Percentiles rank a stretch among this genome's conserved stretches.
phyloP scores from a whole-genome alignment of 2,888 invertebrate genomes.

The Tortricodes alternella region DNA sequence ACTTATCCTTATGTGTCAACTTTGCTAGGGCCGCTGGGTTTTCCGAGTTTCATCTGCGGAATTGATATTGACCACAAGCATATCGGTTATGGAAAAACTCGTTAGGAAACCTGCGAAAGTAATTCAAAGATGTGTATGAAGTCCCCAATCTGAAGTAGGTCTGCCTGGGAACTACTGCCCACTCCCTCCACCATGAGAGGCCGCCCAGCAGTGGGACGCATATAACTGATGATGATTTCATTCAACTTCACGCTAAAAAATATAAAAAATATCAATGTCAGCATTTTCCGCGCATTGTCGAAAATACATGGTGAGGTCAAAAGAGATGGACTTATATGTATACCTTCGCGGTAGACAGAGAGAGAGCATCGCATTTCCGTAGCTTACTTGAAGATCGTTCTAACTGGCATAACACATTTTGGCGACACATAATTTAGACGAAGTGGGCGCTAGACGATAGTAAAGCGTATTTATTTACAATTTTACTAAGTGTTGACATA shows the following conservation, averaged over 20 bases:
- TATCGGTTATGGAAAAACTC: too few species aligned
- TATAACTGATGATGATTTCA: too few species aligned
- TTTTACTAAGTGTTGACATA: conserved; percentile 14
- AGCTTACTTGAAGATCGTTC: neutral
- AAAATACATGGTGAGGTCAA: neutral
- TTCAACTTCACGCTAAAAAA: neutral
- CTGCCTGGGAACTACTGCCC: too few species aligned
- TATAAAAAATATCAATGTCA: neutral
- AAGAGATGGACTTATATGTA: neutral
- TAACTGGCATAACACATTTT: conserved; percentile 12
- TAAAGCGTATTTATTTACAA: conserved; percentile 9
- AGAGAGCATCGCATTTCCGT: neutral
- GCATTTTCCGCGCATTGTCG: neutral
- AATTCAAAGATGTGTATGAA: too few species aligned
- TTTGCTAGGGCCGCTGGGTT: too few species aligned
- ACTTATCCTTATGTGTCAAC: too few species aligned
- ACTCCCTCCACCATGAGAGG: too few species aligned
- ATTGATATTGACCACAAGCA: too few species aligned
- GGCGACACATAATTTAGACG: conserved; percentile 4
- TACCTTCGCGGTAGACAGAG: neutral
- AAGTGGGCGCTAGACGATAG: neutral
- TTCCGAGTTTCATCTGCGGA: too few species aligned
- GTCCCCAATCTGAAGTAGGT: too few species aligned
- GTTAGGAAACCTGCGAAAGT: too few species aligned
- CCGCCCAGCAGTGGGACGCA: too few species aligned